These are phyloP conservation scores for Pseudoips prasinana DNA, from an alignment of 2,888 invertebrate genomes.

Conservation along the genomic window DNA sequence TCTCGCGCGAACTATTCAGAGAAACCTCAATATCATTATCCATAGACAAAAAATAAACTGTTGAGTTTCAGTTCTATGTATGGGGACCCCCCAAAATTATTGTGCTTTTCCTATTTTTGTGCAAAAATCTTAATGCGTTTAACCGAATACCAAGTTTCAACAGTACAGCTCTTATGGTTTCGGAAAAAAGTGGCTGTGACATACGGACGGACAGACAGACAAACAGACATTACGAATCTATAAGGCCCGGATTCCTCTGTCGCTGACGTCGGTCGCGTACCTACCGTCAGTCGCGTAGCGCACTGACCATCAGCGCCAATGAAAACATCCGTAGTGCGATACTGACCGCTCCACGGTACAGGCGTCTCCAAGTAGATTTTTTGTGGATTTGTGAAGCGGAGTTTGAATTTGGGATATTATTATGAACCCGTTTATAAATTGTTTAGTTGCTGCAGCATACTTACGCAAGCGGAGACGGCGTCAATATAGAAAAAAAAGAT, in stretches of 20 bases:
- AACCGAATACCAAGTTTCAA: too few species aligned
- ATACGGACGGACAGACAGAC: too few species aligned
- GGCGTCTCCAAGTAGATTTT: slow-evolving; percentile 4
- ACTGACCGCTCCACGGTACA: slow-evolving; percentile 13
- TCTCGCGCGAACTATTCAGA: too few species aligned
- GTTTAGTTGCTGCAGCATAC: slow-evolving; percentile 22
- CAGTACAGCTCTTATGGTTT: too few species aligned
- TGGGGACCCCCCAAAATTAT: too few species aligned
- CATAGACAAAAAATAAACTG: too few species aligned
- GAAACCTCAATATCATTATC: too few species aligned
- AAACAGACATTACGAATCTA: too few species aligned
- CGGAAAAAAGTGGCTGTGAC: too few species aligned
- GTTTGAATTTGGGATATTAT: slow-evolving; percentile 6
- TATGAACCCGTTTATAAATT: slow-evolving; percentile 13
- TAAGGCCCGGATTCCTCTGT: slow-evolving; percentile 9
- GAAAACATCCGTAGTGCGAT: slow-evolving; percentile 13
- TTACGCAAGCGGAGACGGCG: slow-evolving; percentile 17
- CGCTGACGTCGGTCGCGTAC: slow-evolving; percentile 12
- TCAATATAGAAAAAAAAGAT: slow-evolving; percentile 17
- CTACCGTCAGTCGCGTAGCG: slow-evolving; percentile 13
- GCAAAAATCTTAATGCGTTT: too few species aligned
- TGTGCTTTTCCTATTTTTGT: too few species aligned
- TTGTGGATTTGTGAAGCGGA: slow-evolving; percentile 9
- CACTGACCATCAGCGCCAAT: slow-evolving; percentile 11
- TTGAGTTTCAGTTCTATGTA: too few species aligned